Evolutionary conservation across 2,888 invertebrate species (phyloP), one percentile per base, ranked within the genome.

Genomic region (Dolichomitus sp.): DNA sequence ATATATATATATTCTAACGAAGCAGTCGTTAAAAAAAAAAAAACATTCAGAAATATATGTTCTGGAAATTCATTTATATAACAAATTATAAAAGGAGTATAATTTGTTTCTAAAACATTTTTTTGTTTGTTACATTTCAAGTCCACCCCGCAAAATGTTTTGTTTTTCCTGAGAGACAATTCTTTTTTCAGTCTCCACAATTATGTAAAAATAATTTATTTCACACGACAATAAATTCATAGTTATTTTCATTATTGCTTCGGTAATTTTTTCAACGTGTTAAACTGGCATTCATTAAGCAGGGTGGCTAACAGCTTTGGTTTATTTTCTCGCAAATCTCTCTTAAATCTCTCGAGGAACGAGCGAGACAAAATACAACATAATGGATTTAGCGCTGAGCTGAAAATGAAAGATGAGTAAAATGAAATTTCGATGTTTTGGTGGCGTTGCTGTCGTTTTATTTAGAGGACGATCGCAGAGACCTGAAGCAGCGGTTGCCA

Each of bases 131-230:
- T 1, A 54, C 0, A 57, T 57, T n/a, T 40, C 27, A 57, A 12
- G 30, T 72, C 70, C 70, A 72, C 70, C 70, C 70, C 70, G 70
- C 70, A 17, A 59, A 72, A 59, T 72, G 59, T 59, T 72, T 14
- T 2, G 7, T 11, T 17, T 33, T 30, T 4, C 30, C 17, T 4
- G 14, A n/a, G 9, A 40, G 9, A 11, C 19, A 27, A 27, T 65
- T 54, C n/a, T n/a, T 40, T 14, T 42, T 40, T 52, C 27, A 42
- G 6, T 33, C 33, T 59, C 33, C 59, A 33, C 33, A 14, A 19
- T 61, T 45, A 50, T 9, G 48, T n/a, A 68, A 1, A 7, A 33
- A 30, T 33, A 3, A 12, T 19, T 61, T 12, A 19, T 37, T 61
- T 19, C 0, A 11, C 3, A 59, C 30, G 59, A 57, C 30, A 5